Base-by-base conservation (phyloP, 2,888 invertebrate species). In the Lithophane socia region DNA sequence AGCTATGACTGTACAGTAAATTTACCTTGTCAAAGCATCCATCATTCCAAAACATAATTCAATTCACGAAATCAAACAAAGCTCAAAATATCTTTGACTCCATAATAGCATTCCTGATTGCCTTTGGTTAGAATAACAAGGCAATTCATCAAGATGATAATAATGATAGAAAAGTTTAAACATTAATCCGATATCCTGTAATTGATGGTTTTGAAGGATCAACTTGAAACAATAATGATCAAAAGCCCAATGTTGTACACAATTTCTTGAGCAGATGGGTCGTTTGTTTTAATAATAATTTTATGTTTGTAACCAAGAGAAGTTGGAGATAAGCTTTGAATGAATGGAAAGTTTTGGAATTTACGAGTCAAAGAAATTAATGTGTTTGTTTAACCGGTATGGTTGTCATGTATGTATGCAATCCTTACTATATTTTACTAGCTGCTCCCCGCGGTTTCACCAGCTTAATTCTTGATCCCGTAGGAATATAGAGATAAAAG, bases 151-250 rank as follows among this genome's bases (percentile, higher is more conserved):
- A 79, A 85, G 74, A 83, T 85, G 67, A 81, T 67, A 77, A 79
- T 77, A 84, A 80, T 79, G 76, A 79, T 74, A 72, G 70, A 81
- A 86, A 88, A 85, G 78, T 85, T 86, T 73, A 78, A 80, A 75
- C 76, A 81, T 83, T 76, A 87, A 88, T 85, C 78, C 79, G 69
- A 82, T 82, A 87, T 80, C 75, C 74, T 75, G 69, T 83, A 82
- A 85, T 85, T 83, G 79, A 79, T 83, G 85, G 83, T 88, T 80
- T 77, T 75, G 79, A 86, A 80, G 80, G 70, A 56, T 74, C 44
- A 66, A 85, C 74, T 87, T 73, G 70, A 65, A 83, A 80, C 75
- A 87, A 86, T 73, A 73, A 71, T 79, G 74, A 83, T 87, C 84
- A 85, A 87, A 87, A 85, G 80, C 29, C 70, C 70, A 63, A 49